phyloP scores from a whole-genome alignment of 2,888 invertebrate genomes.

The Acanthopleura granulata region DNA sequence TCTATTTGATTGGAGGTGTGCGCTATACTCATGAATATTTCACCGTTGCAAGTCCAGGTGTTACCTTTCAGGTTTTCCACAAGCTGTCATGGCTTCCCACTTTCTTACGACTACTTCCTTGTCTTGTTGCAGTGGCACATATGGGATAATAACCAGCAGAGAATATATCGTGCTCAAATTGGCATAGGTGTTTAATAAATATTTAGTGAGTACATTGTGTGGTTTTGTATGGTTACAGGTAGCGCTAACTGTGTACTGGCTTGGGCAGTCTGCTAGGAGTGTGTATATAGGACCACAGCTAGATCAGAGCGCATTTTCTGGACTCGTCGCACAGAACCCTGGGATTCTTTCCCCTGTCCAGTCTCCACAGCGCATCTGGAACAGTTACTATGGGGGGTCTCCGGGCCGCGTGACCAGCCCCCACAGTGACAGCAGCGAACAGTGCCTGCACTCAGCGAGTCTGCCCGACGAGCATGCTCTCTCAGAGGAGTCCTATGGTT shows the following conservation, averaged over 20 bases:
- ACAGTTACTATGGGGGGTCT: not conserved
- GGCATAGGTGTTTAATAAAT: no score
- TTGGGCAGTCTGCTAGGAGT: slow-evolving; percentile 49
- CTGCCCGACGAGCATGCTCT: not conserved
- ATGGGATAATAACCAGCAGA: no score
- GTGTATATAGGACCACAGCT: slow-evolving; percentile 60
- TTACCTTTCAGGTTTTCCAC: no score
- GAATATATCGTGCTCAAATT: no score
- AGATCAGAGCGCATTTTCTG: slow-evolving; percentile 64
- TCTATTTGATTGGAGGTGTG: no score
- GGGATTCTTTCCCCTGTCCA: slow-evolving; percentile 9
- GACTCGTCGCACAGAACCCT: slow-evolving; percentile 40
- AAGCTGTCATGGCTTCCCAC: no score
- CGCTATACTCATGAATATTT: no score
- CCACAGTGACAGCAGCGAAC: not conserved
- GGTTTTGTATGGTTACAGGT: slow-evolving; percentile 52
- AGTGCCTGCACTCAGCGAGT: not conserved
- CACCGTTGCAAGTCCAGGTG: no score
- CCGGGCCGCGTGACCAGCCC: not conserved
- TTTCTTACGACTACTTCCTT: no score
- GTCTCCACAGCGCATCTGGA: not conserved
- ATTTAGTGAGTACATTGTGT: no score
- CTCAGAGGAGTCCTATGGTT: slow-evolving; percentile 1
- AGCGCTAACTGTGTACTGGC: slow-evolving; percentile 65
- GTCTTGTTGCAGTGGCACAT: no score